Percentiles rank a stretch among this genome's conserved stretches.
These are phyloP conservation scores for Sesamia nonagrioides DNA, from an alignment of 1,140 invertebrate genomes.

Conservation along the genomic window DNA sequence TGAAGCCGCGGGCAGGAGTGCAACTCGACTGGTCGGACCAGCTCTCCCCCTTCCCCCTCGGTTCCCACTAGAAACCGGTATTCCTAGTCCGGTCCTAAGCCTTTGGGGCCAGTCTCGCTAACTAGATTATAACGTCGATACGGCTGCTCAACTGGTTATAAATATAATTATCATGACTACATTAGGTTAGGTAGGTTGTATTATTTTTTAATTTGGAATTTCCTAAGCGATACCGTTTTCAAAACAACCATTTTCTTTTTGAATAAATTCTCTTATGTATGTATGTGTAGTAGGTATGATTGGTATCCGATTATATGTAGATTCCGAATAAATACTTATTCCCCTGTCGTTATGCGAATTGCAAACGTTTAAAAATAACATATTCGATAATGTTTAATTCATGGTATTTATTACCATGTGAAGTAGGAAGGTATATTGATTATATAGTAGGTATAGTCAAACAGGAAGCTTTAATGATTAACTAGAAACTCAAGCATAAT, in stretches of 20 bases:
- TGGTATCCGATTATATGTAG: slow-evolving; percentile 10
- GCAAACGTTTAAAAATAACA: slow-evolving; percentile 22
- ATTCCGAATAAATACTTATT: slow-evolving; percentile 18
- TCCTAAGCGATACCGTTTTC: not conserved
- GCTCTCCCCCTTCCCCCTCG: slow-evolving; percentile 61
- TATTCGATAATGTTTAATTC: slow-evolving; percentile 18
- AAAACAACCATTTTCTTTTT: slow-evolving; percentile 8
- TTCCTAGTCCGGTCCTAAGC: slow-evolving; percentile 69
- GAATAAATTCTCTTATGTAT: slow-evolving; percentile 6
- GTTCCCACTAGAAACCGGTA: slow-evolving; percentile 68
- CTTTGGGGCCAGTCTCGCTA: slow-evolving; percentile 65
- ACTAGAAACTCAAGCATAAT: slow-evolving; percentile 1
- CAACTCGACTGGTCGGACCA: slow-evolving; percentile 73
- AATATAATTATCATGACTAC: slow-evolving; percentile 14
- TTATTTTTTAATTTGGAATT: not conserved
- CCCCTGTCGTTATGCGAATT: slow-evolving; percentile 21
- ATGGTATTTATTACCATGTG: slow-evolving; percentile 32
- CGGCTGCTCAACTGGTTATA: slow-evolving; percentile 12
- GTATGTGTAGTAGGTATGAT: too few relatives aligned
- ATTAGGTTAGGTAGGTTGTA: slow-evolving; percentile 23
- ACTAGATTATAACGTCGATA: slow-evolving; percentile 72
- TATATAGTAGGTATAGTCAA: slow-evolving; percentile 15
- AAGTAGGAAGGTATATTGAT: slow-evolving; percentile 11
- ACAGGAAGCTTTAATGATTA: slow-evolving; percentile 38
- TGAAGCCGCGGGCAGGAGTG: slow-evolving; percentile 72